Conservation (phyloP, 1,140 invertebrate genomes). For the Drosophila punjabiensis region DNA sequence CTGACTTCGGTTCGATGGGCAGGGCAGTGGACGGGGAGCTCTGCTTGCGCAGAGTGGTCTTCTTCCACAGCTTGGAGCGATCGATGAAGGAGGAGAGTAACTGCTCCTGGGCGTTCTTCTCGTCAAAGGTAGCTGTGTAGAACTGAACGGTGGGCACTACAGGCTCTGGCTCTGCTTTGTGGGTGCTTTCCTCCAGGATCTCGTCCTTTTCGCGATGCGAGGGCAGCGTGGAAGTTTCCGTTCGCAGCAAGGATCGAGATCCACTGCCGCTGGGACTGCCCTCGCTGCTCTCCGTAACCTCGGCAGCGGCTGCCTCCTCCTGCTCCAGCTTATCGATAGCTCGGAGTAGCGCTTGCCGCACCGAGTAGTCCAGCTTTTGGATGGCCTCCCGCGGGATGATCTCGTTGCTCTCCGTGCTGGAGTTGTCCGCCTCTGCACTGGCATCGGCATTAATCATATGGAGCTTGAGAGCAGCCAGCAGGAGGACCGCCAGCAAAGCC, state of each 20-base stretch:
- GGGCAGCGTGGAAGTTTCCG: conserved; percentile 41
- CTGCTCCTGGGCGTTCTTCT: conserved; percentile 77
- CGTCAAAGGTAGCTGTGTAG: conserved; percentile 81
- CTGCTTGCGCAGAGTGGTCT: conserved; percentile 61
- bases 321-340: conserved; percentile 90
- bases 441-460: conserved; percentile 50
- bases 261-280: conserved; percentile 23
- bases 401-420: conserved; percentile 85
- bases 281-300: conserved; percentile 59
- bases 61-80: conserved; percentile 76
- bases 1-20: conserved; percentile 19
- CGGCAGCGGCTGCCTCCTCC: conserved; percentile 77
- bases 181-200: conserved; percentile 81
- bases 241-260: conserved; percentile 11
- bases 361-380: conserved; percentile 88
- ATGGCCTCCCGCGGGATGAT: conserved; percentile 86
- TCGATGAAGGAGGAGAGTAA: conserved; percentile 77
- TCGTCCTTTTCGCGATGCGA: conserved; percentile 74
- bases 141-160: conserved; percentile 83
- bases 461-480: conserved; percentile 61
- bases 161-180: conserved; percentile 48
- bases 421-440: conserved; percentile 77
- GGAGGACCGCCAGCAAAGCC: conserved; percentile 58
- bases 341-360: conserved; percentile 89
- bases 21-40: conserved; percentile 11